Percentiles rank a stretch among this genome's conserved stretches.
These are phyloP conservation scores for Druceiella hillmani DNA, from an alignment of 2,888 invertebrate genomes.

Conservation along the genomic window DNA sequence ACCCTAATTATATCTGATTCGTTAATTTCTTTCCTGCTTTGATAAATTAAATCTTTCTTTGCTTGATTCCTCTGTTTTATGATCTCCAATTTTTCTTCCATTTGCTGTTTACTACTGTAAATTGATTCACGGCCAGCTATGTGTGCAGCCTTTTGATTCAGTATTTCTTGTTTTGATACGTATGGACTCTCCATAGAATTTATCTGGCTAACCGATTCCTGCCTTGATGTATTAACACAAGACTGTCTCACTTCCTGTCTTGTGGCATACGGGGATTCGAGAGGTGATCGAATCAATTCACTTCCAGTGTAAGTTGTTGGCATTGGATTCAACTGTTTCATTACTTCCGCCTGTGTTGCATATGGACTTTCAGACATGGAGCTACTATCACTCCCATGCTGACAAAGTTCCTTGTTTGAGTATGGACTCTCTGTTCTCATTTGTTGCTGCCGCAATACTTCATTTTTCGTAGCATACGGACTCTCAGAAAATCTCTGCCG, in stretches of 20 bases:
- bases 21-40: constrained; percentile 46
- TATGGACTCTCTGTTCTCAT: not conserved
- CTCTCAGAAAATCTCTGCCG: constrained; percentile 48
- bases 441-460: constrained; percentile 29
- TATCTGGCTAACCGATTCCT: too few species aligned
- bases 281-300: too few species aligned
- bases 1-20: constrained; percentile 43
- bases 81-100: constrained; percentile 48
- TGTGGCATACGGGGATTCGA: constrained; percentile 40
- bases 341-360: constrained; percentile 36
- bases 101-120: constrained; percentile 31
- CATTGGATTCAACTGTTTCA: too few species aligned
- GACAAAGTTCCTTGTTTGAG: not conserved
- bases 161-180: constrained; percentile 48
- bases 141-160: constrained; percentile 47
- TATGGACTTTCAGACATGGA: constrained; percentile 44
- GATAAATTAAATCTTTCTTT: constrained; percentile 50
- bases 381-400: constrained; percentile 27
- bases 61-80: constrained; percentile 51
- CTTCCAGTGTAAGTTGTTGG: too few species aligned
- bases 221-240: constrained; percentile 43
- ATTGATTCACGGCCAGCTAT: constrained; percentile 42
- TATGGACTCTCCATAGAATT: constrained; percentile 48
- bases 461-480: constrained; percentile 48
- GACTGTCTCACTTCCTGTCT: constrained; percentile 42